These are phyloP conservation scores for Nautilus pompilius DNA, from an alignment of 1,140 invertebrate genomes.

Conservation along the genomic window DNA sequence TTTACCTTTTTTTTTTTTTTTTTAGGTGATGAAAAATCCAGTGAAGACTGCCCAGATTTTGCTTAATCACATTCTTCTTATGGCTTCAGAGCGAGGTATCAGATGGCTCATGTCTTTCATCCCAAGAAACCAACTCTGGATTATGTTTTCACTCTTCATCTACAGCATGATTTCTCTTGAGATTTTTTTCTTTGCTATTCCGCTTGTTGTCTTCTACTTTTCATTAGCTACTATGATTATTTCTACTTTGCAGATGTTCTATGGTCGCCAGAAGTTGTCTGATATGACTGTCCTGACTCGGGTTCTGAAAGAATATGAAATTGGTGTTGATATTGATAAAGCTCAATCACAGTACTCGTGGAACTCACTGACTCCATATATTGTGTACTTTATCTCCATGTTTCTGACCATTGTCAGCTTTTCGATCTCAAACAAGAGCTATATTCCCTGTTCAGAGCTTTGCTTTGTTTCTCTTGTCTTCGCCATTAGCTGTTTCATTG, in stretches of 20 bases:
- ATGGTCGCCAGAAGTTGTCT: constrained; percentile 40
- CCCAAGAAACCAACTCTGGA: constrained; percentile 68
- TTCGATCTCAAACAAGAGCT: constrained; percentile 71
- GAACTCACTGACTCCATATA: constrained; percentile 76
- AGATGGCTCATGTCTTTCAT: constrained; percentile 74
- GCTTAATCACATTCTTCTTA: constrained; percentile 74
- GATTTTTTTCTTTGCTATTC: constrained; percentile 66
- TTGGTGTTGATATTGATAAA: constrained; percentile 63
- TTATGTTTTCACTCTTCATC: constrained; percentile 64
- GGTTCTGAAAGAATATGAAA: constrained; percentile 40
- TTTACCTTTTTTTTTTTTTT: not conserved
- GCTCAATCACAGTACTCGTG: constrained; percentile 77
- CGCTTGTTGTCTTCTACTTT: constrained; percentile 68
- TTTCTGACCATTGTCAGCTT: constrained; percentile 73
- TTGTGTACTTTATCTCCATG: constrained; percentile 73
- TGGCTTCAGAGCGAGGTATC: constrained; percentile 76
- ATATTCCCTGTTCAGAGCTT: constrained; percentile 79
- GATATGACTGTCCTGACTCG: constrained; percentile 31
- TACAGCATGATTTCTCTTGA: constrained; percentile 68
- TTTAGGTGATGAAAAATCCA: constrained; percentile 34
- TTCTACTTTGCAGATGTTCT: constrained; percentile 72
- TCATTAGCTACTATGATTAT: constrained; percentile 72
- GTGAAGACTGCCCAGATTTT: constrained; percentile 65
- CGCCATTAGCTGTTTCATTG: constrained; percentile 71
- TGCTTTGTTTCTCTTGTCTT: constrained; percentile 70